A percentile compares a stretch with the other conserved stretches of the same genome.
Evolutionary conservation across 1,140 invertebrate genomes (phyloP).

Genomic region (Calephelis nemesis): DNA sequence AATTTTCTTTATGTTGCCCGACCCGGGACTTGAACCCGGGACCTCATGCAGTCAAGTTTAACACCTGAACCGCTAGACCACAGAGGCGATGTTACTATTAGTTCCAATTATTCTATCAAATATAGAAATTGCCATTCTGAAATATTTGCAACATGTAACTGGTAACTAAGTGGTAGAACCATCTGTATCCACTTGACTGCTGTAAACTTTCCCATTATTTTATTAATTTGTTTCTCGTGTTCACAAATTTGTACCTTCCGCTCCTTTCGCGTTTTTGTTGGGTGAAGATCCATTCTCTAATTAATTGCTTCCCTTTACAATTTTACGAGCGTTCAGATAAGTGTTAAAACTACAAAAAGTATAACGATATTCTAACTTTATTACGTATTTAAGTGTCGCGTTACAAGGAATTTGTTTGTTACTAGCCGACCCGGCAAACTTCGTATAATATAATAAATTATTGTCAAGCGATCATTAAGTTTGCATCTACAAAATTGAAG

Average conservation of each 20-base stretch:
- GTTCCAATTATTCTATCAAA: no score
- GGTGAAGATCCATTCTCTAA: conserved; percentile 9
- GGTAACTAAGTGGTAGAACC: conserved; percentile 12
- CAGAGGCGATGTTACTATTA: no score
- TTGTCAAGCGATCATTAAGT: no score
- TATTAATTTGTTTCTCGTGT: conserved; percentile 73
- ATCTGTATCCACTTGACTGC: conserved; percentile 62
- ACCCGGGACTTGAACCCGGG: no score
- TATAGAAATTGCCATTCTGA: no score
- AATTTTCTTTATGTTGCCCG: no score
- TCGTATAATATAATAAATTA: no score
- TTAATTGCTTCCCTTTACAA: conserved; percentile 58
- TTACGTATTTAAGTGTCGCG: not conserved
- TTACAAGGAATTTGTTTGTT: not conserved
- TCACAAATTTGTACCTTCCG: conserved; percentile 70
- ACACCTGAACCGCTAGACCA: no score
- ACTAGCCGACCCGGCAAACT: no score
- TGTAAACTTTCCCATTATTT: conserved; percentile 38
- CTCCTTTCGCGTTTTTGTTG: conserved; percentile 45
- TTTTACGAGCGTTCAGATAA: conserved; percentile 28
- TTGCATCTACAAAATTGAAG: no score
- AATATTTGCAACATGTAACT: no score
- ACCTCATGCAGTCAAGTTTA: no score
- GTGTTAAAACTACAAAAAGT: conserved; percentile 4
- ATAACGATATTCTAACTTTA: not conserved